phyloP scores from a whole-genome alignment of 2,113 vertebrate species.

The Craseonycteris thonglongyai region DNA sequence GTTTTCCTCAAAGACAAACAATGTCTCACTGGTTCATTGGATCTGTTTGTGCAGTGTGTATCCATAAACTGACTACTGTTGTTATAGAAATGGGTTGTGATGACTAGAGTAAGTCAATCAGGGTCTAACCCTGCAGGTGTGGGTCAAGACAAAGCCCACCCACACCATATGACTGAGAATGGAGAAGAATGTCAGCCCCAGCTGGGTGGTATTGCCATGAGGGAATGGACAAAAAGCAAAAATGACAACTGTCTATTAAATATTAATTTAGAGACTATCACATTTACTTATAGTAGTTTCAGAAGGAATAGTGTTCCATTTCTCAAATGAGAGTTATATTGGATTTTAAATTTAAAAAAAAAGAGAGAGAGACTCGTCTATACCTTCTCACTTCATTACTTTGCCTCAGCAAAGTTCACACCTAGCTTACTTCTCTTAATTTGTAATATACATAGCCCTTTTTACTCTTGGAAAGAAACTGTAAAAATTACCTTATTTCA shows the following conservation, averaged over 20 bases:
- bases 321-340: not conserved
- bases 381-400: not conserved
- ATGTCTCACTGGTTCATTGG: not conserved
- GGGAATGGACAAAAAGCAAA: not conserved
- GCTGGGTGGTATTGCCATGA: not conserved
- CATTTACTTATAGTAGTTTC: not conserved
- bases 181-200: not conserved
- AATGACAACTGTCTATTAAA: not conserved
- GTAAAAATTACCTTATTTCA: not conserved
- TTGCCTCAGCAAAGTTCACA: not conserved
- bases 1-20: not conserved
- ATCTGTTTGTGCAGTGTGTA: not conserved
- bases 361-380: not conserved
- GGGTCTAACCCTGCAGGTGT: not conserved
- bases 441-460: not conserved
- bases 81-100: not conserved
- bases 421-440: not conserved
- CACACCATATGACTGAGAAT: not conserved
- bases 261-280: not conserved
- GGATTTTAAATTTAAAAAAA: not conserved
- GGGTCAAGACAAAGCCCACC: not conserved
- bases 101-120: not conserved
- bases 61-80: not conserved
- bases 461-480: not conserved
- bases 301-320: not conserved